Evolutionary conservation across 2,888 invertebrate genomes (phyloP), one percentile per base, ranked within the genome.

Genomic region (Adelognathus sp.): DNA sequence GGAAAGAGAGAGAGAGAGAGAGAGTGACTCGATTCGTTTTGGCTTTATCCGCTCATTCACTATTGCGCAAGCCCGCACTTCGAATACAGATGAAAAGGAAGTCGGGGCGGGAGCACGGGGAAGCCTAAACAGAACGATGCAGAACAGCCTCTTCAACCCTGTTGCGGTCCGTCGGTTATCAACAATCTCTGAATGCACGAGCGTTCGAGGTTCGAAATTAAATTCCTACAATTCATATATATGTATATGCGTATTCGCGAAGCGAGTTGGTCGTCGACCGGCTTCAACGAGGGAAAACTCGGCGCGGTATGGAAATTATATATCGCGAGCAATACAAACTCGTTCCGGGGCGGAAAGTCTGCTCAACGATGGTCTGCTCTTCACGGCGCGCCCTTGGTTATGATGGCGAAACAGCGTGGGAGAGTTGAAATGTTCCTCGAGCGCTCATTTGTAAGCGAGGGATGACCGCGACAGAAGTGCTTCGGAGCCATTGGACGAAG

Each of bases 351-450:
- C 39, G 50, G 70, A 58, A 70, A 50, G 24, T 76, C 58, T n/a
- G 31, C 63, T 64, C 36, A 70, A 70, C 63, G 76, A 76, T 58
- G 70, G 64, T n/a, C n/a, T n/a, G n/a, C 63, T 36, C 63, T 76
- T 11, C 24, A 18, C 46, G n/a, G n/a, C 46, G 54, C 31, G 18
- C 41, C 44, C 9, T 14, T n/a, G 46, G 21, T n/a, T n/a, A n/a
- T n/a, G n/a, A 21, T 46, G 18, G 46, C 46, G 5, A 24, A n/a
- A n/a, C n/a, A n/a, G n/a, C n/a, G n/a, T 2, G 14, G 3, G 3
- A 29, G 52, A 29, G 7, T 61, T 31, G n/a, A 71, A 71, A 71
- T 54, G 41, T 54, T 31, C 36, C 31, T 54, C 11, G 41, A 39
- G 41, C 61, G 14, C 61, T 77, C 61, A 67, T 72, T 72, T 77